phyloP scores from a whole-genome alignment of 35 echinoderm and acorn worm species.

The Diadema setosum region DNA sequence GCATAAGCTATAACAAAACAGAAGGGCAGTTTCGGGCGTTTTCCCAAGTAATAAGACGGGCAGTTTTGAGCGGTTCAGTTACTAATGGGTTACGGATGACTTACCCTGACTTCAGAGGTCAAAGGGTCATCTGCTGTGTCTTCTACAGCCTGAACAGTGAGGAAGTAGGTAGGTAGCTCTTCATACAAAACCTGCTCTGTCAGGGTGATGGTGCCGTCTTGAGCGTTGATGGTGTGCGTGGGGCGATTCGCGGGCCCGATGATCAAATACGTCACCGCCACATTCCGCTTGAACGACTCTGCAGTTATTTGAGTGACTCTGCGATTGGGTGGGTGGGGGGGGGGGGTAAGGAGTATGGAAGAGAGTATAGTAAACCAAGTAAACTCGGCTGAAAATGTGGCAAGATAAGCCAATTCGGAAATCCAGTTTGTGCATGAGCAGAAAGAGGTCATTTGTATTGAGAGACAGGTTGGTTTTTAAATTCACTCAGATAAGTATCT shows the following conservation, averaged over 20 bases:
- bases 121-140: background rate
- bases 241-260: background rate
- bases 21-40: background rate
- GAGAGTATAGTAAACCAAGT: too few species aligned
- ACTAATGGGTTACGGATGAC: background rate
- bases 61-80: too few species aligned
- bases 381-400: too few species aligned
- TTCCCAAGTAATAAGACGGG: background rate
- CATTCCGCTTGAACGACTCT: constrained; percentile 50
- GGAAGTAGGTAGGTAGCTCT: constrained; percentile 15
- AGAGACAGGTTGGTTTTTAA: too few species aligned
- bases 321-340: too few species aligned
- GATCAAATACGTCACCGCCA: constrained; percentile 27
- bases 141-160: constrained; percentile 51
- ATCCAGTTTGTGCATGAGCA: too few species aligned
- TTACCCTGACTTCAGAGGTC: constrained; percentile 48
- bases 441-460: too few species aligned
- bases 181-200: constrained; percentile 9
- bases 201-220: constrained; percentile 44
- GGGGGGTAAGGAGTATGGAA: too few species aligned
- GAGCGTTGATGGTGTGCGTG: constrained; percentile 18
- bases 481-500: too few species aligned
- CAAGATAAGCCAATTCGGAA: too few species aligned
- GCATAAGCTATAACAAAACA: background rate
- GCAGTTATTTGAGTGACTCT: constrained; percentile 53